These are phyloP conservation scores for Ophion obscuratus DNA, from an alignment of 2,888 invertebrate species.

Conservation along the genomic window DNA sequence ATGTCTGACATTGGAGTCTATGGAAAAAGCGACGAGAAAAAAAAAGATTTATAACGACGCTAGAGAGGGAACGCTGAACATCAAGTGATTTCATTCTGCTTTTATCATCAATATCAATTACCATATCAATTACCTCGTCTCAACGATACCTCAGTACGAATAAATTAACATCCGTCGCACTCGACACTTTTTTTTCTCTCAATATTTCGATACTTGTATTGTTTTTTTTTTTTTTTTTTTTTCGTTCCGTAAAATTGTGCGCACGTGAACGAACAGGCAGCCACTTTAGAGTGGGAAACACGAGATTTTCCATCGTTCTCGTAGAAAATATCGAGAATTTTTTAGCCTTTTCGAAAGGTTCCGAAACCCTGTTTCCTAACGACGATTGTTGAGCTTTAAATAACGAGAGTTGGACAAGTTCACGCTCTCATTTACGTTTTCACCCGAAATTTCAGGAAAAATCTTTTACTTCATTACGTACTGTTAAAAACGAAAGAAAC, in stretches of 20 bases:
- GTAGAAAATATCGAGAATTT: constrained; percentile 9
- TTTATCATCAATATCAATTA: constrained; percentile 8
- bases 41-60: constrained; percentile 12
- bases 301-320: constrained; percentile 11
- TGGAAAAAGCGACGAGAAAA: constrained; percentile 14
- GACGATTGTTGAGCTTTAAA: constrained; percentile 33
- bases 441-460: not conserved
- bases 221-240: constrained; percentile 26
- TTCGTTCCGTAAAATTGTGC: constrained; percentile 41
- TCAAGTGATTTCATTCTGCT: constrained; percentile 29
- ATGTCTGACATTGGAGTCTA: constrained; percentile 5
- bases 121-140: constrained; percentile 32
- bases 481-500: no score
- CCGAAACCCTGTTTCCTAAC: constrained; percentile 65
- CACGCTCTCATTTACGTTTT: not conserved
- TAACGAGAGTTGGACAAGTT: constrained; percentile 9
- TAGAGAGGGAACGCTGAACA: constrained; percentile 53
- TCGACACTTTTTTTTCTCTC: constrained; percentile 25
- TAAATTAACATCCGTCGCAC: constrained; percentile 44
- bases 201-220: not conserved
- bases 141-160: constrained; percentile 53
- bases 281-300: constrained; percentile 26
- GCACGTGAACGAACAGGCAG: constrained; percentile 8
- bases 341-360: constrained; percentile 44
- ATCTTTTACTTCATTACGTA: no score